Evolutionary conservation across 2,113 vertebrate species (phyloP), one percentile per base, ranked within the genome.

Genomic region (Calyptomena viridis): DNA sequence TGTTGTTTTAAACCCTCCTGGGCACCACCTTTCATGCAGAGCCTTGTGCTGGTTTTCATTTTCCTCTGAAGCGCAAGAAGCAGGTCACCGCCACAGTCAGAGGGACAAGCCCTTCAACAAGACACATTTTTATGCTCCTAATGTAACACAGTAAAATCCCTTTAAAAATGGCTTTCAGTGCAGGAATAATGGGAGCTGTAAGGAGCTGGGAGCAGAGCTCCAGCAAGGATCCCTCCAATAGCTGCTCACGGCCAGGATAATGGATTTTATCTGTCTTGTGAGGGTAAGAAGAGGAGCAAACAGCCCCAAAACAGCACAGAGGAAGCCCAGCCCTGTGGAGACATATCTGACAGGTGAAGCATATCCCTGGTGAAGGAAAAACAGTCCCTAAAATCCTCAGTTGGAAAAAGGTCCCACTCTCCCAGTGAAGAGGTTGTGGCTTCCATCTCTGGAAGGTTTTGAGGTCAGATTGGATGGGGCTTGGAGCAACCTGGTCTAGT

Each of bases 241-340:
- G 63, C 55, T 52, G 42, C 62, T 20, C 1, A 0, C 6, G 5
- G n/a, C 44, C 0, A 0, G 6, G 23, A 20, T 23, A 50, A 66
- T 4, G 12, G 46, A 62, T 33, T 81, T 90, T 67, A 44, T 37
- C 50, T 30, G 24, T 13, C 47, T 44, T 35, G 9, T 6, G 5
- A 64, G n/a, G 30, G 53, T 8, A 83, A 67, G 20, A 71, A 21
- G 10, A 67, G 49, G 35, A 83, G 44, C 21, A 35, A 80, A 83
- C 3, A 60, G 67, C 19, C 66, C 60, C 14, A 19, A 44, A 76
- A 30, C 1, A 58, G 31, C n/a, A 19, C 23, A 11, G 17, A 25
- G 55, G 56, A 46, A 84, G 46, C 17, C 33, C 58, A n/a, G 56
- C 31, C 47, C 12, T 46, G 42, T 59, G 74, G 64, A 49, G 66